Evolutionary conservation across 2,888 invertebrate species (phyloP).

Genomic region (Cybosia mesomella): DNA sequence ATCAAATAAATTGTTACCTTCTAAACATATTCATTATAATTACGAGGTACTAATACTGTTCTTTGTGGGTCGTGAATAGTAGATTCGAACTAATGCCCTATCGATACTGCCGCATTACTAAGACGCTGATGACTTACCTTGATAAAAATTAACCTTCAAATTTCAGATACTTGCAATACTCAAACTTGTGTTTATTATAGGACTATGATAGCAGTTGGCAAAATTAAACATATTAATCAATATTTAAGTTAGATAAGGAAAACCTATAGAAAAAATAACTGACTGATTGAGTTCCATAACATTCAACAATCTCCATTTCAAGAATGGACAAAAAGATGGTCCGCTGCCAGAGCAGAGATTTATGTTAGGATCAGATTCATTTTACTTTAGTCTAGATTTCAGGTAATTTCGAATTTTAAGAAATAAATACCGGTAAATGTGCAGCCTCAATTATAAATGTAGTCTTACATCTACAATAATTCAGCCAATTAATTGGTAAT

Average conservation of each 20-base stretch:
- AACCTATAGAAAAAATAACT: neutral
- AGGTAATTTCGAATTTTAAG: no score
- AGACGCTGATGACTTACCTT: conserved; percentile 52
- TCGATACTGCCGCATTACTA: conserved; percentile 62
- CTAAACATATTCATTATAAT: conserved; percentile 5
- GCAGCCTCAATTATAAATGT: no score
- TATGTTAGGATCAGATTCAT: no score
- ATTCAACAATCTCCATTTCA: no score
- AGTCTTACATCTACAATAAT: no score
- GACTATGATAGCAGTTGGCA: neutral
- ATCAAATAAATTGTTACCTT: conserved; percentile 11
- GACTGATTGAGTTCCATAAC: neutral
- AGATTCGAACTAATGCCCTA: conserved; percentile 54
- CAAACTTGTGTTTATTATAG: conserved; percentile 31
- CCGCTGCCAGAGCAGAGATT: no score
- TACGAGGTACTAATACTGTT: conserved; percentile 6
- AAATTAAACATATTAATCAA: neutral
- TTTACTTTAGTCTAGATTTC: no score
- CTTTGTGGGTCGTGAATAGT: conserved; percentile 42
- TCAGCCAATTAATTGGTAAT: no score
- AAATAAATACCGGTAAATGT: no score
- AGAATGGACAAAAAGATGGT: no score
- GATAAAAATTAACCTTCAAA: conserved; percentile 60
- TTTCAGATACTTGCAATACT: conserved; percentile 43
- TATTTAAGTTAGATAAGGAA: neutral